Evolutionary conservation across 2,888 invertebrate species (phyloP), one percentile per base, ranked within the genome.

Genomic region (Drosophila siamana): DNA sequence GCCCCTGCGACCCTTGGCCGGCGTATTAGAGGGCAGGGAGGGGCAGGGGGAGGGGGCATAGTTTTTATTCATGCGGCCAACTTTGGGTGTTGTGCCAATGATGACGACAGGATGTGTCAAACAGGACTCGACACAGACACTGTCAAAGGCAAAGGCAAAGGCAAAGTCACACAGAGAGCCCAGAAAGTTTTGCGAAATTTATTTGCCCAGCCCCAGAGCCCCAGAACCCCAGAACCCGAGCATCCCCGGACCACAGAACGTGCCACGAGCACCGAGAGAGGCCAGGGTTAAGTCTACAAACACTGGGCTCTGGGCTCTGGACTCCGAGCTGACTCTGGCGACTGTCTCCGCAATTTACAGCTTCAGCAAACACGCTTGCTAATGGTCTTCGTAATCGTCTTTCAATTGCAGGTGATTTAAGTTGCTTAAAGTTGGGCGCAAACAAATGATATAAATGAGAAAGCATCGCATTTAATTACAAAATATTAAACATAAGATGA

Each of bases 41-140:
- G 8, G 11, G 6, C 15, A 16, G 19, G 19, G 19, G 3, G 3
- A 11, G 1, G 22, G 8, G 11, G 4, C 19, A 16, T 36, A 48
- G 19, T 50, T 66, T 65, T 64, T 56, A 66, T 61, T 28, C 47
- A 59, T 48, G 43, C 36, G 19, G 30, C 13, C 48, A 77, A 80
- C 52, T 78, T 70, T 77, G 43, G 28, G 57, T 52, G 54, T 48
- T 36, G 54, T 59, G 11, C 30, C 78, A 60, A 36, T 57, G 65
- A 60, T 41, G 83, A 40, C 61, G 74, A 81, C 82, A 80, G 80
- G 85, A 85, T 69, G 71, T 80, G 86, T 81, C 82, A 71, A 81
- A 68, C 74, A 60, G 73, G 73, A 65, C 72, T 64, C 54, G 44
- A 61, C 13, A 9, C 16, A 28, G 47, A n/a, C 59, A 22, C 16